phyloP scores from a whole-genome alignment of 2,888 invertebrate species.

The Eledona agricola region DNA sequence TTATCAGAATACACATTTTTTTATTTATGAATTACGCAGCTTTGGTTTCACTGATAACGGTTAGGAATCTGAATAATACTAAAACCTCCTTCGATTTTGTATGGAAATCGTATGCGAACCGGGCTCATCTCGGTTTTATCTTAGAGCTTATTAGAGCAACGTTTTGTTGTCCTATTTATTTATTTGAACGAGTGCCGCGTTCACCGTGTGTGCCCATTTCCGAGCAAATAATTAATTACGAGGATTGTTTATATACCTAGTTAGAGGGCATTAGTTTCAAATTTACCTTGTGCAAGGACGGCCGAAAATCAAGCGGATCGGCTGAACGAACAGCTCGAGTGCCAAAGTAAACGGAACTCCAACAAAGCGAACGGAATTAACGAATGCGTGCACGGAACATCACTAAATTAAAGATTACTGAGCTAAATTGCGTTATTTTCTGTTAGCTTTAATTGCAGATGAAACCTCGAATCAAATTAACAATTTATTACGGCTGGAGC shows the following conservation, averaged over 20 bases:
- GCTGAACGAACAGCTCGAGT: no score
- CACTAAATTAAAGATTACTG: constrained; percentile 36
- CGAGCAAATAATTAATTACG: constrained; percentile 24
- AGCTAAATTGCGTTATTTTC: constrained; percentile 37
- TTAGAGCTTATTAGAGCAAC: no score
- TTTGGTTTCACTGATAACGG: no score
- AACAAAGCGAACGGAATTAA: constrained; percentile 34
- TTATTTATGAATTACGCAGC: no score
- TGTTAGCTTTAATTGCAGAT: constrained; percentile 35
- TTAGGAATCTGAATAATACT: no score
- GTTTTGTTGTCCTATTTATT: constrained; percentile 15
- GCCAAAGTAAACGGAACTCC: constrained; percentile 28
- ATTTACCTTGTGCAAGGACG: constrained; percentile 22
- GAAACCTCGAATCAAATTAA: constrained; percentile 33
- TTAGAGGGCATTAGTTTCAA: constrained; percentile 26
- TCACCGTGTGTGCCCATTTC: constrained; percentile 3
- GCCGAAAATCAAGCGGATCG: constrained; percentile 23
- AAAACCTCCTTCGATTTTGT: no score
- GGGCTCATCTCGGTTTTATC: no score
- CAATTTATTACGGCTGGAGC: constrained; percentile 21
- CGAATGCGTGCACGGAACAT: constrained; percentile 36
- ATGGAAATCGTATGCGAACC: no score
- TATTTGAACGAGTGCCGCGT: constrained; percentile 8
- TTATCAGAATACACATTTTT: no score
- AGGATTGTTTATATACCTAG: constrained; percentile 28